A percentile compares a stretch with the other conserved stretches of the same genome.
phyloP scores from a whole-genome alignment of 2,113 vertebrate species.

The Gavialis gangeticus region DNA sequence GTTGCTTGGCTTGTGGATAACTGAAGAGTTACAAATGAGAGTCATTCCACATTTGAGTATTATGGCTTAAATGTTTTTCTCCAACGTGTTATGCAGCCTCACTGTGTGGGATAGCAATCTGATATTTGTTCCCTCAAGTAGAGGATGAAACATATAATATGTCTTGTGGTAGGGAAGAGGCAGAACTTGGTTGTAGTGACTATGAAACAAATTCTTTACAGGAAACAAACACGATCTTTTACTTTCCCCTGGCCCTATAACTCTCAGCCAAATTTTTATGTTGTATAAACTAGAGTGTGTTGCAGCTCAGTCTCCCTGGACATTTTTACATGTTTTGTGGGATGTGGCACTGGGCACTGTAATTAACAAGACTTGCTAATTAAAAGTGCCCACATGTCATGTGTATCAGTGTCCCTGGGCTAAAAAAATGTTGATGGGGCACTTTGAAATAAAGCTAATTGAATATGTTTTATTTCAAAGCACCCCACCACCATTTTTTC shows the following conservation, averaged over 20 bases:
- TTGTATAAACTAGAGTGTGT: neutral
- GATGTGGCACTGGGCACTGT: too few species aligned
- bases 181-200: constrained; percentile 1
- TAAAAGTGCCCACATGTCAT: too few species aligned
- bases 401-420: too few species aligned
- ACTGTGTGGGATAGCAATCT: neutral
- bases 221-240: neutral
- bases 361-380: too few species aligned
- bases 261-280: neutral
- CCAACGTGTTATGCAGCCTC: neutral
- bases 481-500: too few species aligned
- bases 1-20: neutral
- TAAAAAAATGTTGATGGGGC: too few species aligned
- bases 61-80: neutral
- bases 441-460: too few species aligned
- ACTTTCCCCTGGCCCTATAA: neutral
- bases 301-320: neutral
- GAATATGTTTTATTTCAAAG: too few species aligned
- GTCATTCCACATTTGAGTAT: neutral
- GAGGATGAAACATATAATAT: neutral
- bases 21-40: neutral
- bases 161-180: neutral
- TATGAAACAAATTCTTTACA: neutral
- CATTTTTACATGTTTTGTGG: too few species aligned
- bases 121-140: neutral